These are phyloP conservation scores for Anabas testudineus DNA, from an alignment of 2,797 vertebrate genomes.

Conservation along the genomic window DNA sequence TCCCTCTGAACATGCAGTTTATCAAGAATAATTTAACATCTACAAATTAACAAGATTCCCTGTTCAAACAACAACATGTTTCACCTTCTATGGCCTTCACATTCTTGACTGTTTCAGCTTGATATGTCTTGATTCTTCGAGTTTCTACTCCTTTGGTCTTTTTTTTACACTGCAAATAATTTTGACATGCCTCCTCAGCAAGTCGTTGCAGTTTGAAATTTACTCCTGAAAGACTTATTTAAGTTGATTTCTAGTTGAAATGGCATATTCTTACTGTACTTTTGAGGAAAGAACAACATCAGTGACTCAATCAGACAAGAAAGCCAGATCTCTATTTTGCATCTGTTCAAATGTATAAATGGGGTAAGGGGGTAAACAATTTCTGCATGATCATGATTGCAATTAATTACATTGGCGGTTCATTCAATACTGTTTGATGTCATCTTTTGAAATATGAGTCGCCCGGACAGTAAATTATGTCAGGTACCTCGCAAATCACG, in stretches of 20 bases:
- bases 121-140: not conserved
- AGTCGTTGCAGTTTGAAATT: not conserved
- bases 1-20: slow-evolving; percentile 24
- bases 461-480: slow-evolving; percentile 70
- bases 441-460: slow-evolving; percentile 74
- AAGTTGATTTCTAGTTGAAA: not conserved
- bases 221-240: not conserved
- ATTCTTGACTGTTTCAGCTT: not conserved
- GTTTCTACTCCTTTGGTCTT: not conserved
- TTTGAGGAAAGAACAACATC: not conserved
- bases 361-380: slow-evolving; percentile 57
- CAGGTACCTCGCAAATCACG: slow-evolving; percentile 79
- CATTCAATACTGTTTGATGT: slow-evolving; percentile 75
- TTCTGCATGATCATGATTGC: slow-evolving; percentile 61
- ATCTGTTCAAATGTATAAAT: slow-evolving; percentile 48
- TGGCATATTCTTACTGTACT: not conserved
- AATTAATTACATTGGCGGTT: slow-evolving; percentile 76
- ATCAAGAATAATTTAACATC: slow-evolving; percentile 26
- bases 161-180: not conserved
- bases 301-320: not conserved
- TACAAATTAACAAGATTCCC: slow-evolving; percentile 28
- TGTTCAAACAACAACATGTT: slow-evolving; percentile 6
- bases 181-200: not conserved
- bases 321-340: slow-evolving; percentile 40
- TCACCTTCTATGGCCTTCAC: slow-evolving; percentile 7